phyloP scores from a whole-genome alignment of 2,113 vertebrate genomes.

The Pantherophis guttatus region DNA sequence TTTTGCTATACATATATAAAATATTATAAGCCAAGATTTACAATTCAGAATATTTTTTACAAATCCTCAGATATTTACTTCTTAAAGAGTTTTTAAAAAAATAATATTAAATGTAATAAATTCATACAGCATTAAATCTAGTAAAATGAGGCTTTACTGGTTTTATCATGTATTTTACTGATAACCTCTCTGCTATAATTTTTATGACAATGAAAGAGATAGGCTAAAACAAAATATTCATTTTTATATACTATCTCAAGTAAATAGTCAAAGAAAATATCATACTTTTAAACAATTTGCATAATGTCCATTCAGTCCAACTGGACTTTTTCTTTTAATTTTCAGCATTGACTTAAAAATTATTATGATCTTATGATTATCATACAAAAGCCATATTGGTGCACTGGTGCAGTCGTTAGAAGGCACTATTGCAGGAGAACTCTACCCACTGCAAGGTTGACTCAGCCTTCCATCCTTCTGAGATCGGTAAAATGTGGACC shows the following conservation, averaged over 20 bases:
- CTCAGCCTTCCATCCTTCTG: background rate
- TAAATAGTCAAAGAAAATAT: background rate
- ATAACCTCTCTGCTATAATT: background rate
- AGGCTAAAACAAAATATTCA: background rate
- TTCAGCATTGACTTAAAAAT: background rate
- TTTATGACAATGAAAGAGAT: background rate
- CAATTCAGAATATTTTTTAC: background rate
- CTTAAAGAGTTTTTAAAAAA: background rate
- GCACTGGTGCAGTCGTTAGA: background rate
- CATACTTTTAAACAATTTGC: background rate
- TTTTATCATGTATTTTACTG: background rate
- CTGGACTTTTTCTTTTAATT: background rate
- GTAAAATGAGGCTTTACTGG: background rate
- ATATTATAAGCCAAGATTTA: background rate
- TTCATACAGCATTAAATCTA: background rate
- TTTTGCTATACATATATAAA: background rate
- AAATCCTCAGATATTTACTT: background rate
- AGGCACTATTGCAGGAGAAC: background rate
- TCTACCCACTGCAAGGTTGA: background rate
- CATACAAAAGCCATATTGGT: background rate
- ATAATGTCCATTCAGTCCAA: background rate
- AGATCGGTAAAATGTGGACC: background rate
- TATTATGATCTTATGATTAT: background rate
- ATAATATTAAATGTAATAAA: background rate
- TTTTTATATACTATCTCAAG: background rate